A percentile compares a stretch with the other conserved stretches of the same genome.
Conservation (phyloP, 2,797 vertebrate species). For the Orestias chungarensis region DNA sequence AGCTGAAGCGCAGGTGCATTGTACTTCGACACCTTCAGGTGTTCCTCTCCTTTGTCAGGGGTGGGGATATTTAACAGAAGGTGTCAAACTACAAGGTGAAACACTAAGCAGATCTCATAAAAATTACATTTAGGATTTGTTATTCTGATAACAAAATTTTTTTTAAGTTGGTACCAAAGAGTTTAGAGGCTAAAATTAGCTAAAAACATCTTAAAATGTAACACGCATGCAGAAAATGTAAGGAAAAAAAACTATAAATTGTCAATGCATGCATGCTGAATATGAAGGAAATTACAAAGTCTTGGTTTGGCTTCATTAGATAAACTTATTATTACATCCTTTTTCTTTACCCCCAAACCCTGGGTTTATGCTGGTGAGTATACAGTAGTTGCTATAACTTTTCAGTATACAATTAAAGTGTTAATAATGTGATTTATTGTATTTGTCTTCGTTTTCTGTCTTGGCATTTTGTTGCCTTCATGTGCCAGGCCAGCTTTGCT, state of each 20-base stretch:
- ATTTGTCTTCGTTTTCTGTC: neutral
- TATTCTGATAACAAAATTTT: too few species aligned
- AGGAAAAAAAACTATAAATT: neutral
- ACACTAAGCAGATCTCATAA: neutral
- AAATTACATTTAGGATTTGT: neutral
- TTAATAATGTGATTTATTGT: neutral
- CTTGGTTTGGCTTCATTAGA: neutral
- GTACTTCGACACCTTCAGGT: constrained; percentile 49
- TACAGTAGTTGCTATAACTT: too few species aligned
- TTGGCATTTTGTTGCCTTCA: neutral
- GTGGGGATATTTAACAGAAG: constrained; percentile 25
- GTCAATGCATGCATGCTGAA: neutral
- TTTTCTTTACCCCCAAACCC: too few species aligned
- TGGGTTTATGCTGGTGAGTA: too few species aligned
- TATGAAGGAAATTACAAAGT: neutral
- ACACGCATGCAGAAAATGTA: neutral
- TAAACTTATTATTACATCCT: neutral
- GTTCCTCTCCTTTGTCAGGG: constrained; percentile 47
- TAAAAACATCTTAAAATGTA: neutral
- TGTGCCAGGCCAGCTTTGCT: neutral
- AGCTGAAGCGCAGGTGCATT: constrained; percentile 56
- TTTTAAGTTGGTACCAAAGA: neutral
- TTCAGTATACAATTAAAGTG: neutral
- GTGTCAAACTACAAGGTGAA: constrained; percentile 1
- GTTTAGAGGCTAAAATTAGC: neutral